phyloP scores from a whole-genome alignment of 2,113 vertebrate genomes.

The Ascaphus truei region DNA sequence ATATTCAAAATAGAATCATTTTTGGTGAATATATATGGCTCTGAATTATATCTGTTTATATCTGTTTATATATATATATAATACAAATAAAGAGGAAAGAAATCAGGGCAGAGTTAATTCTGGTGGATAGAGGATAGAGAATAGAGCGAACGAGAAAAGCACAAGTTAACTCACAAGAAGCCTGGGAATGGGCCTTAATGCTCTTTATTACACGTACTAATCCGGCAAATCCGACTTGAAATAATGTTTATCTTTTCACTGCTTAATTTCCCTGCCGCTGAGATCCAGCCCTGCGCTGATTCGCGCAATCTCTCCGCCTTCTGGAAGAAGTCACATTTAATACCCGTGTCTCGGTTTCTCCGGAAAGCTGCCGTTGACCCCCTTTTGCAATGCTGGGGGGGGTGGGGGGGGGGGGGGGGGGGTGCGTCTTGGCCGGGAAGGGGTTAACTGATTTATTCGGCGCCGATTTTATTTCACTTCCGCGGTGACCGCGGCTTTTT shows the following conservation, averaged over 20 bases:
- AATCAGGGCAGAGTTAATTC: too few species aligned
- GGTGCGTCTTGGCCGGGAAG: conserved; percentile 38
- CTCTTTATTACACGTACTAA: conserved; percentile 81
- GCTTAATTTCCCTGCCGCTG: conserved; percentile 67
- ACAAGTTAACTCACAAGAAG: conserved; percentile 54
- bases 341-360: background rate
- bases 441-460: too few species aligned
- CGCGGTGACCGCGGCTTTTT: too few species aligned
- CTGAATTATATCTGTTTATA: background rate
- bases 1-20: too few species aligned
- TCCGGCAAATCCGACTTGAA: conserved; percentile 75
- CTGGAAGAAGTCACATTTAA: background rate
- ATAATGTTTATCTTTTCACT: conserved; percentile 74
- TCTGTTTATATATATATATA: background rate
- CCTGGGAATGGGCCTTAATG: conserved; percentile 59
- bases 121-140: too few species aligned
- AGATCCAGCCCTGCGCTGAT: conserved; percentile 56
- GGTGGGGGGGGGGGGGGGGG: background rate
- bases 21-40: too few species aligned
- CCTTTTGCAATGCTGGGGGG: conserved; percentile 10
- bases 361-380: background rate
- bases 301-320: background rate
- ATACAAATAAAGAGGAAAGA: background rate
- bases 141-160: background rate
- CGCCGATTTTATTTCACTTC: too few species aligned